A percentile compares a stretch with the other conserved stretches of the same genome.
These are phyloP conservation scores for Agrochola lota DNA, from an alignment of 2,888 invertebrate species.

Conservation along the genomic window DNA sequence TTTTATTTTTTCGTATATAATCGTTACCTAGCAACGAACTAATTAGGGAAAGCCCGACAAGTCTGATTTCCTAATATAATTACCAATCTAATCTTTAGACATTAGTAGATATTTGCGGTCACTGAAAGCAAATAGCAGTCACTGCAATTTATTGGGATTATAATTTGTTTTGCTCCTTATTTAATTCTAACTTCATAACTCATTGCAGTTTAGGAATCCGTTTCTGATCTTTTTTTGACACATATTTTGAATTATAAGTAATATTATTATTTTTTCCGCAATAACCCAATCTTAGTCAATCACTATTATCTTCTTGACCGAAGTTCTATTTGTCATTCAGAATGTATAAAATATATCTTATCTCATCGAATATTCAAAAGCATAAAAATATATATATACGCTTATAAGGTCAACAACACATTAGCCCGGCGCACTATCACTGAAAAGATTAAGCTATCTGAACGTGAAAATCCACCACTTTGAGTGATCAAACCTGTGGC, in stretches of 20 bases:
- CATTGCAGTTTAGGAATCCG: not conserved
- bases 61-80: not conserved
- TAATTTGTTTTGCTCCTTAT: not conserved
- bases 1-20: not conserved
- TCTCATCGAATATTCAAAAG: not conserved
- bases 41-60: not conserved
- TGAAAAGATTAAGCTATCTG: conserved; percentile 15
- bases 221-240: too few species aligned
- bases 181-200: not conserved
- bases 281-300: not conserved
- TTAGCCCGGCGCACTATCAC: not conserved
- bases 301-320: not conserved
- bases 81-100: not conserved
- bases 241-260: too few species aligned
- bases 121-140: not conserved
- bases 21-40: not conserved
- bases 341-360: not conserved
- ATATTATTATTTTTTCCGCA: not conserved
- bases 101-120: too few species aligned
- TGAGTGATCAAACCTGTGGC: not conserved
- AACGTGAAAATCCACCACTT: conserved; percentile 16
- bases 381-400: not conserved
- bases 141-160: not conserved
- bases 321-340: not conserved
- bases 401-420: not conserved